Evolutionary conservation across 1,140 invertebrate species (phyloP), one percentile per base, ranked within the genome.

Genomic region (Contarinia nasturtii): DNA sequence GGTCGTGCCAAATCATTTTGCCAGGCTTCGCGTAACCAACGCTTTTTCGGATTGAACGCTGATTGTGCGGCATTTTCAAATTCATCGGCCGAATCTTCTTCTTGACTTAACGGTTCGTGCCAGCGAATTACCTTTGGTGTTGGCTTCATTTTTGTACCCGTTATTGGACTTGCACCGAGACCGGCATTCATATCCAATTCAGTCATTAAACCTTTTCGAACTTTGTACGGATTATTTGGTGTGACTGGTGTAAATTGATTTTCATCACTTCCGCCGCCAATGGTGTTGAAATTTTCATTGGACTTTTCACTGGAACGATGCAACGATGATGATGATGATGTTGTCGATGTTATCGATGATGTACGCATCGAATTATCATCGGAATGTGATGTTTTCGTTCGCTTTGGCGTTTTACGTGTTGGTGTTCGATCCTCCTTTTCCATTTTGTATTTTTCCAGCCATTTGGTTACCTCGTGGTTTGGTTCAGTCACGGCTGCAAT

Each of bases 1-100:
- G 43, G 43, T 44, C 17, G 21, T 4, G 43, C 69, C 56, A 73
- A 48, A 58, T 67, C 51, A 14, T 77, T 71, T 20, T 71, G 54
- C 18, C 68, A 64, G 1, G 72, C 74, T 57, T 75, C 73, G 3
- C 71, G 58, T 12, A 76, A 52, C 75, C 75, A 77, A n/a, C 73
- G 63, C 53, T 76, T 76, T 55, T 77, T 77, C 18, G 74, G 74
- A 49, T 75, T 67, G 47, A 74, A 57, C 55, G 65, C 61, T 22
- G 66, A 63, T 55, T 59, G 57, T 48, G 65, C 58, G 15, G 60
- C 44, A 20, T 21, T 21, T 33, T 44, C 43, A 22, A 15, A 27
- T 33, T 44, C 43, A 44, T 44, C 43, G 14, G 11, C 10, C 22
- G 43, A 44, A 44, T 41, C 1, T 56, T 51, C 48, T 57, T 65